phyloP scores from a whole-genome alignment of 1,140 invertebrate genomes.

The Euborellia annulipes region DNA sequence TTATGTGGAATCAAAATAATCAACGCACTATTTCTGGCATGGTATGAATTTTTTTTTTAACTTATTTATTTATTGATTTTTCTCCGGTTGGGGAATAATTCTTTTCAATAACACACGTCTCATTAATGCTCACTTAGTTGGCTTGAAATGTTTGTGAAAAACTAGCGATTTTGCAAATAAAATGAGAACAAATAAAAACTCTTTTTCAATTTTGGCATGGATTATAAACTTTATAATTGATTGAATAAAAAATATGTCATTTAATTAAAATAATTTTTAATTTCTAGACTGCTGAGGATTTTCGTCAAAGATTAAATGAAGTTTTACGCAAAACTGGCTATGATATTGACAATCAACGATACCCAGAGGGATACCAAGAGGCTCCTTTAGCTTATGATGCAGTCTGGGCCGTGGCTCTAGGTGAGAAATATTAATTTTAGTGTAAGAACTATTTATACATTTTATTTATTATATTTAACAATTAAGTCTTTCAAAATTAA shows the following conservation, averaged over 20 bases:
- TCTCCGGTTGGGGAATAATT: too few species aligned
- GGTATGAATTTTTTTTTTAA: constrained; percentile 33
- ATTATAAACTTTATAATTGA: too few species aligned
- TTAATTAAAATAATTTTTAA: constrained; percentile 2
- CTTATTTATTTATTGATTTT: too few species aligned
- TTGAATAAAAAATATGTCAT: not conserved
- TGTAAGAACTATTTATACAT: too few species aligned
- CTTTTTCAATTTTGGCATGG: constrained; percentile 1
- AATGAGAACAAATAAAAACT: too few species aligned
- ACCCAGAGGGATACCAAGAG: constrained; percentile 92
- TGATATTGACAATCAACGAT: constrained; percentile 63
- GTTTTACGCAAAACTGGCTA: constrained; percentile 59
- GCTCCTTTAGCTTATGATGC: constrained; percentile 97
- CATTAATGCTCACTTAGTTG: too few species aligned
- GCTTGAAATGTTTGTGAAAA: too few species aligned
- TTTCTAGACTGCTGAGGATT: constrained; percentile 43
- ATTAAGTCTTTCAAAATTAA: too few species aligned
- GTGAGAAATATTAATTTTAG: constrained; percentile 30
- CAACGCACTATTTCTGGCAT: constrained; percentile 87
- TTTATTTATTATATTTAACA: too few species aligned
- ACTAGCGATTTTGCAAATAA: not conserved
- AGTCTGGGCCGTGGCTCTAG: constrained; percentile 91
- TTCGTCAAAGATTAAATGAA: constrained; percentile 51
- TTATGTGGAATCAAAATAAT: constrained; percentile 95
- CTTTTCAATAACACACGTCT: too few species aligned